A percentile compares a stretch with the other conserved stretches of the same genome.
Evolutionary conservation across 1,140 invertebrate genomes (phyloP).

Genomic region (Bombus ignitus): DNA sequence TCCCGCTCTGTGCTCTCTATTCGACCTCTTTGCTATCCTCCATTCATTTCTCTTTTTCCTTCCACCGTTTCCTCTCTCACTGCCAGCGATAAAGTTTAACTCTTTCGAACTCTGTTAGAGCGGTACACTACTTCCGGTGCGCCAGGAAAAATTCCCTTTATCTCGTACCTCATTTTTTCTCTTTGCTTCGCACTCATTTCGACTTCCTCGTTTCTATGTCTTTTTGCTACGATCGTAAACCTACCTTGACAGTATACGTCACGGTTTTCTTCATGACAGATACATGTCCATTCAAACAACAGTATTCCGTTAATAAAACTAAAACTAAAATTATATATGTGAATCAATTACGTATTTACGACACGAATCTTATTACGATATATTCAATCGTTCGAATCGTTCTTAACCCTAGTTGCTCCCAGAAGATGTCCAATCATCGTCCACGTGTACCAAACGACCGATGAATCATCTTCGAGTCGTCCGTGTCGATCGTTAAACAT

Average conservation of each 20-base stretch:
- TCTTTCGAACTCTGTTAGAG: constrained; percentile 68
- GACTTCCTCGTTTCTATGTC: background rate
- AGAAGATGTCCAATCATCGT: constrained; percentile 19
- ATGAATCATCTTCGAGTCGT: constrained; percentile 46
- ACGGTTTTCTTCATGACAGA: background rate
- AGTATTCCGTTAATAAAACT: background rate
- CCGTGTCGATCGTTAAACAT: constrained; percentile 44
- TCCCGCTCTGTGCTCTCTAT: constrained; percentile 20
- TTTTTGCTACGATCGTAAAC: background rate
- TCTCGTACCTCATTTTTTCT: constrained; percentile 48
- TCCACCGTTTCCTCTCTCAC: background rate
- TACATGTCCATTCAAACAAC: background rate
- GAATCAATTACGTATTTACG: background rate
- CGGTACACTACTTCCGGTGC: constrained; percentile 50
- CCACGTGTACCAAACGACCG: background rate
- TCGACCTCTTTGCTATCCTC: background rate
- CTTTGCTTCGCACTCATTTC: constrained; percentile 20
- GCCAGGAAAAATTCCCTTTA: constrained; percentile 62
- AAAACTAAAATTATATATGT: too few species aligned
- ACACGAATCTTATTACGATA: background rate
- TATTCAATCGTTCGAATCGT: too few species aligned
- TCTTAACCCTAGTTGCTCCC: background rate
- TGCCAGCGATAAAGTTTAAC: constrained; percentile 64
- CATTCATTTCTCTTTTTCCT: background rate
- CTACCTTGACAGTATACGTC: background rate